Evolutionary conservation across 1,140 invertebrate species (phyloP).

Genomic region (Paraescarpia echinospica): DNA sequence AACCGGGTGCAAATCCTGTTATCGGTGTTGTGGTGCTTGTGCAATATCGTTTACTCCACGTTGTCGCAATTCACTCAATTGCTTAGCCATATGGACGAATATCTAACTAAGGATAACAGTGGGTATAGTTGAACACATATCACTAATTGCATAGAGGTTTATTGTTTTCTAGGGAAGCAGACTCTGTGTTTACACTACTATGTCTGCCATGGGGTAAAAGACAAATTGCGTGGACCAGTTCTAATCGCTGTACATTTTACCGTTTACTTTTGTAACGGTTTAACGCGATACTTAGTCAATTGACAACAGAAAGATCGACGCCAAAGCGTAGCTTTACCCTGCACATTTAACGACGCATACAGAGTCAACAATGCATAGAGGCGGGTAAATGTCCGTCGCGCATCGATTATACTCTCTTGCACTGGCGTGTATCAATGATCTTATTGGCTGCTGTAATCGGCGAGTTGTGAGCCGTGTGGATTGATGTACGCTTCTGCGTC

Average conservation of each 20-base stretch:
- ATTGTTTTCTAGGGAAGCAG: neutral
- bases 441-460: neutral
- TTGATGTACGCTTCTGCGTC: neutral
- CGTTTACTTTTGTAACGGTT: neutral
- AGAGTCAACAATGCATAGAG: neutral
- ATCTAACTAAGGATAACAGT: too few relatives aligned
- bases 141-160: neutral
- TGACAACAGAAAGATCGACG: neutral
- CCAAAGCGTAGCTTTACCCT: neutral
- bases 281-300: neutral
- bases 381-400: neutral
- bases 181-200: too few relatives aligned
- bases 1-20: too few relatives aligned
- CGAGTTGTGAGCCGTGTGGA: neutral
- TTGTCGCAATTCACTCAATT: too few relatives aligned
- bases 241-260: neutral
- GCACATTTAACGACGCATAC: neutral
- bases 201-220: too few relatives aligned
- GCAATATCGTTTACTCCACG: too few relatives aligned
- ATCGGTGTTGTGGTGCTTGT: too few relatives aligned
- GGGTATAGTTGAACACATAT: too few relatives aligned
- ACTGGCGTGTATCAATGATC: neutral
- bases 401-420: neutral
- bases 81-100: too few relatives aligned
- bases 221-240: too few relatives aligned